A percentile compares a stretch with the other conserved stretches of the same genome.
phyloP scores from a whole-genome alignment of 2,797 vertebrate species.

The Enteromius viviparus region DNA sequence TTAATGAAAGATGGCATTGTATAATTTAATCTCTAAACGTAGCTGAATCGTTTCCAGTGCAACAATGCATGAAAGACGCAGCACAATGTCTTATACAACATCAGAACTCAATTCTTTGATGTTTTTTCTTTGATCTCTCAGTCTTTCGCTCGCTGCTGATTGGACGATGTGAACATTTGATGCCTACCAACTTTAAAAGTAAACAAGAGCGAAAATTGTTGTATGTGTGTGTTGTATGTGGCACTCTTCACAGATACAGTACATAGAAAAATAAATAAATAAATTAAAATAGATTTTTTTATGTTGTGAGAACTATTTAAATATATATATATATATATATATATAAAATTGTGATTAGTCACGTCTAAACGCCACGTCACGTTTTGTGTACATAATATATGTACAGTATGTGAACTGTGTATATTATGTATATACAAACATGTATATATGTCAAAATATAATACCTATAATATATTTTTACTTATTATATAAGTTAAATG shows the following conservation, averaged over 20 bases:
- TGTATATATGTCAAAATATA: too few species aligned
- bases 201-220: neutral
- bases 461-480: too few species aligned
- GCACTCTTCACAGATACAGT: neutral
- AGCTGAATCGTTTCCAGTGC: constrained; percentile 19
- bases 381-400: too few species aligned
- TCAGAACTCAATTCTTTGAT: constrained; percentile 18
- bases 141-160: constrained; percentile 18
- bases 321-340: too few species aligned
- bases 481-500: too few species aligned
- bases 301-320: too few species aligned
- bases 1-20: constrained; percentile 26
- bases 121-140: constrained; percentile 18
- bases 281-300: too few species aligned
- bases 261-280: neutral
- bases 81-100: constrained; percentile 2
- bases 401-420: too few species aligned
- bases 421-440: too few species aligned
- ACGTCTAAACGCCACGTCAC: too few species aligned
- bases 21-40: constrained; percentile 35
- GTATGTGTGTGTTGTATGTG: neutral
- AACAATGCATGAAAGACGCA: constrained; percentile 16
- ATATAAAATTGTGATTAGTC: too few species aligned
- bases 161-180: neutral
- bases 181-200: constrained; percentile 7